Base-by-base conservation (phyloP, 2,888 invertebrate genomes). In the Leptinotarsa rubiginosa region DNA sequence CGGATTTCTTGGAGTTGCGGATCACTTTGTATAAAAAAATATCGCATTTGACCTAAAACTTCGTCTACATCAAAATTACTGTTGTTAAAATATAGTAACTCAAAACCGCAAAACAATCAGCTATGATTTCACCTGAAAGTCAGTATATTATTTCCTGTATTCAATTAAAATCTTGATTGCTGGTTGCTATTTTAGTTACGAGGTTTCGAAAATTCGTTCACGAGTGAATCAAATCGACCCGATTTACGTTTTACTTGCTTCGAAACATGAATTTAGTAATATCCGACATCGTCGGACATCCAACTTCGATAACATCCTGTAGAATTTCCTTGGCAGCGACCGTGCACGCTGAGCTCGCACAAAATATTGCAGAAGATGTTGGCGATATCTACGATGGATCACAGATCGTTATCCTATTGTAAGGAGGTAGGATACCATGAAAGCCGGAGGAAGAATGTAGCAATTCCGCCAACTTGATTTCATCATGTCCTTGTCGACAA, bases 391-490 rank as follows among this genome's bases (percentile, higher is more conserved):
- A 62, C 62, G 62, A 62, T 31, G 66, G 50, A 66, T 50, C 47
- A 20, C 47, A 66, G 66, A 66, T 66, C 50, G 16, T 69, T 47
- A 50, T 49, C 52, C 62, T 47, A 18, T 31, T 31, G 41, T 50
- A 65, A 65, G 50, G 71, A 64, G 64, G 71, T 52, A 22, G 70
- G 65, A 65, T 65, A 56, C 62, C 52, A 47, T 65, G 20, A 66
- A 66, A 66, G 54, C 50, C 54, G 54, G 59, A 72, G 66, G 59
- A 72, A 70, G 62, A 20, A 56, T 71, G 72, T 66, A 65, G 72
- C 56, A 66, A 72, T 72, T 54, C 41, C 56, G 65, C 65, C 50
- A 71, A 65, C 56, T 65, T 66, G 52, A 72, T 65, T 66, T 67
- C 25, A 41, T 22, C 66, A 72, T 72, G 66, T 65, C 50, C 65